phyloP scores from a whole-genome alignment of 2,888 invertebrate species.

The Lasioglossum zephyrum region DNA sequence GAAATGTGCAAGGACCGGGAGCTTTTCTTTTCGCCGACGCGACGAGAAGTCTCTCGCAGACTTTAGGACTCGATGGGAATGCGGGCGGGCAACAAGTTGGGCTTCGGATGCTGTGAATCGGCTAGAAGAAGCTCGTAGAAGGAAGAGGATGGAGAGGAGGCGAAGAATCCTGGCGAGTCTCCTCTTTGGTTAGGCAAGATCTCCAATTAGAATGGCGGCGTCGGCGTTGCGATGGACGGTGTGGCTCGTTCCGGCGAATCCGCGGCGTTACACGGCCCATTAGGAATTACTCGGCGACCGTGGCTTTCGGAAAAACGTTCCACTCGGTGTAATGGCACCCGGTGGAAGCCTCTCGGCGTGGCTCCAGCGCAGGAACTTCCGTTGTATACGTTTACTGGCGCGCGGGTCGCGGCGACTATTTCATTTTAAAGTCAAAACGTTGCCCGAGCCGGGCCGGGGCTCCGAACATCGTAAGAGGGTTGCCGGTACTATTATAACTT shows the following conservation, averaged over 20 bases:
- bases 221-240: conserved; percentile 7
- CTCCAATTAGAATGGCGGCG: conserved; percentile 41
- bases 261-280: conserved; percentile 49
- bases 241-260: conserved; percentile 21
- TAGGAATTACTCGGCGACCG: conserved; percentile 44
- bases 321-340: conserved; percentile 54
- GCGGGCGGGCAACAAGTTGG: conserved; percentile 44
- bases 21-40: background rate
- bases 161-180: conserved; percentile 1
- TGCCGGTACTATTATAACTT: conserved; percentile 66
- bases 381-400: conserved; percentile 42
- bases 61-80: conserved; percentile 1
- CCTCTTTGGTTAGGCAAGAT: background rate
- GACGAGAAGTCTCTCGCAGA: background rate
- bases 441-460: conserved; percentile 5
- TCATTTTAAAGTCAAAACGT: conserved; percentile 68
- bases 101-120: background rate
- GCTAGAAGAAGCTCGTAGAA: background rate
- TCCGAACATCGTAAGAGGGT: conserved; percentile 58
- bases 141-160: background rate
- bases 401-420: conserved; percentile 52
- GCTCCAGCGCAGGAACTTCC: conserved; percentile 34
- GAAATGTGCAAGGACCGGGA: background rate
- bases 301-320: conserved; percentile 43
- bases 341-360: conserved; percentile 9